Conservation (phyloP, 2,113 vertebrate species). For the Syngnathus typhle region DNA sequence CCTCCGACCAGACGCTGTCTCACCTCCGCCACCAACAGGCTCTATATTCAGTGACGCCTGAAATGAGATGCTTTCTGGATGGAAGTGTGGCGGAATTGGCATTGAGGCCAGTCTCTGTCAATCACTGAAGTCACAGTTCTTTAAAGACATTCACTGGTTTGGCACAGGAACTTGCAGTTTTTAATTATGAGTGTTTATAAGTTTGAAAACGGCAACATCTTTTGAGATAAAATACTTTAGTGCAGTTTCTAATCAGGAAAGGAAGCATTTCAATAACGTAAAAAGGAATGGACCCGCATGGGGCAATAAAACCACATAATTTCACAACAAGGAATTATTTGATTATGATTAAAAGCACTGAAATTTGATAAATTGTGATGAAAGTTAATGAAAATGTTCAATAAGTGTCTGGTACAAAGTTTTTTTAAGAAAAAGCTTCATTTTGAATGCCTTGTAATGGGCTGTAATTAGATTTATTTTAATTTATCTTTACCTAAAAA, state of each 20-base stretch:
- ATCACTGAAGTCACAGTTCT: slow-evolving; percentile 5
- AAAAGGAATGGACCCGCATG: not conserved
- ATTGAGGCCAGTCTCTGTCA: slow-evolving; percentile 10
- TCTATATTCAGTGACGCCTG: slow-evolving; percentile 51
- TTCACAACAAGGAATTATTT: not conserved
- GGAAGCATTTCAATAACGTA: not conserved
- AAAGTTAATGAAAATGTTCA: not conserved
- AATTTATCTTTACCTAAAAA: not conserved
- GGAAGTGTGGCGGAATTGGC: slow-evolving; percentile 36
- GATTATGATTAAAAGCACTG: not conserved
- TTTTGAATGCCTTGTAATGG: not conserved
- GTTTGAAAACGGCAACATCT: not conserved
- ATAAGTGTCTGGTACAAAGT: too few relatives aligned
- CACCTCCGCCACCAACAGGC: slow-evolving; percentile 47
- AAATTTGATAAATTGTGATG: not conserved
- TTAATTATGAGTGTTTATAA: not conserved
- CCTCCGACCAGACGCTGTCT: slow-evolving; percentile 55
- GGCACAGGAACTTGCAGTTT: not conserved
- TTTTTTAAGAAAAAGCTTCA: not conserved
- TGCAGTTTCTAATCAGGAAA: not conserved
- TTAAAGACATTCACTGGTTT: not conserved
- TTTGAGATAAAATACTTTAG: not conserved
- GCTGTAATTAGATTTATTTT: not conserved
- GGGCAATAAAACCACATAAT: not conserved
- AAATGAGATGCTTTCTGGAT: slow-evolving; percentile 44